Evolutionary conservation across 1,140 invertebrate species (phyloP).

Genomic region (Heliconius hermathena): DNA sequence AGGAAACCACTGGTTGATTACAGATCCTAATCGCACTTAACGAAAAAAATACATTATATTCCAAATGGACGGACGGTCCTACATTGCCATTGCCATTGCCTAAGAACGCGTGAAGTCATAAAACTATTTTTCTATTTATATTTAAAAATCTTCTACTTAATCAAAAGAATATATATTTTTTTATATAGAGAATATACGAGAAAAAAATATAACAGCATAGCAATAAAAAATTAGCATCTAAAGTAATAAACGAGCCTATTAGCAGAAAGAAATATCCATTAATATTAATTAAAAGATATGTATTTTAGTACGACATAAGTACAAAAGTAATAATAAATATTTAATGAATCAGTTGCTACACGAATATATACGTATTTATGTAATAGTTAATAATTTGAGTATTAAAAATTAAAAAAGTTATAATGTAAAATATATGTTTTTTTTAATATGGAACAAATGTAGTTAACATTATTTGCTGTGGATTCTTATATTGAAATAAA

Average conservation of each 20-base stretch:
- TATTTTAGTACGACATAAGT: neutral
- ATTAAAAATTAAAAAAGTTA: neutral
- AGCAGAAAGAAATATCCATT: neutral
- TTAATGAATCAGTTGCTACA: too few species aligned
- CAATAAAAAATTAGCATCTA: neutral
- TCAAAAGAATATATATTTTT: neutral
- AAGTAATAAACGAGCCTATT: neutral
- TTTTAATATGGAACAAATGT: neutral
- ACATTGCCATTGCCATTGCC: neutral
- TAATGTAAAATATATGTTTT: too few species aligned
- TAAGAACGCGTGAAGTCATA: neutral
- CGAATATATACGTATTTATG: too few species aligned
- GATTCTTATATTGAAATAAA: too few species aligned
- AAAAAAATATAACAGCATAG: neutral
- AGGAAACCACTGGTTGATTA: neutral
- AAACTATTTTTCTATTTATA: neutral
- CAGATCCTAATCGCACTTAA: neutral
- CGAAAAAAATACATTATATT: neutral
- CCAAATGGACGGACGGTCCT: neutral
- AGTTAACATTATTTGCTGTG: too few species aligned
- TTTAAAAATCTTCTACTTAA: neutral
- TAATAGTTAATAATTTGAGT: too few species aligned
- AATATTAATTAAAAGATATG: neutral
- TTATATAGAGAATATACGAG: neutral
- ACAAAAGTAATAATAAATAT: too few species aligned